Evolutionary conservation across 2,888 invertebrate genomes (phyloP).

Genomic region (Hesperia comma): DNA sequence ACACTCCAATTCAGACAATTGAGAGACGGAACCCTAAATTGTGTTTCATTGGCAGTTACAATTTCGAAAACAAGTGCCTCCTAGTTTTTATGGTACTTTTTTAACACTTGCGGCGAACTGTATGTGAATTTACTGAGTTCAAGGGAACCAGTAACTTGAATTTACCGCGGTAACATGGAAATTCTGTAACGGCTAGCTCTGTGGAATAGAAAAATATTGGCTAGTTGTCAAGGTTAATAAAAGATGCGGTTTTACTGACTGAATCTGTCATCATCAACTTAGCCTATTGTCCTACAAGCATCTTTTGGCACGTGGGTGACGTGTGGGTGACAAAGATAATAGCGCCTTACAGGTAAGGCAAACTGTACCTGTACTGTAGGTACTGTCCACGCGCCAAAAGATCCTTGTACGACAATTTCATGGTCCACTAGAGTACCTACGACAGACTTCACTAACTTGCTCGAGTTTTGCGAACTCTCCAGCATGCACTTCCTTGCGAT

Average conservation of each 20-base stretch:
- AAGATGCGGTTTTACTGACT: not conserved
- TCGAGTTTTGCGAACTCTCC: too few relatives aligned
- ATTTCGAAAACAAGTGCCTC: conserved; percentile 4
- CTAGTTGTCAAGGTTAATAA: not conserved
- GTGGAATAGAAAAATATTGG: not conserved
- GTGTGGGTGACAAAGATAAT: too few relatives aligned
- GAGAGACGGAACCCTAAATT: not conserved
- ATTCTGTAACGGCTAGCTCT: not conserved
- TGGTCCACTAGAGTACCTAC: too few relatives aligned
- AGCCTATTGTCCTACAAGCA: too few relatives aligned
- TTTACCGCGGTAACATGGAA: conserved; percentile 5
- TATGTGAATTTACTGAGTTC: conserved; percentile 4
- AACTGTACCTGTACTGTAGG: too few relatives aligned
- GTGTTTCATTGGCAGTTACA: conserved; percentile 7
- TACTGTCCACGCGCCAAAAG: too few relatives aligned
- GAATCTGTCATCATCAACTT: too few relatives aligned
- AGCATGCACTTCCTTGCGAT: too few relatives aligned
- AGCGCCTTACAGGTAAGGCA: too few relatives aligned
- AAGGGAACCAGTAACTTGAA: not conserved
- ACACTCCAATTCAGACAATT: not conserved
- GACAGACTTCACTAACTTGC: too few relatives aligned
- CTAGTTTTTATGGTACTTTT: conserved; percentile 13
- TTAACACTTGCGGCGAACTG: conserved; percentile 10
- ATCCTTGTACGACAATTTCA: too few relatives aligned
- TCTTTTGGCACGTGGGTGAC: too few relatives aligned